phyloP scores from a whole-genome alignment of 2,113 vertebrate genomes.

The Brienomyrus longianalis region DNA sequence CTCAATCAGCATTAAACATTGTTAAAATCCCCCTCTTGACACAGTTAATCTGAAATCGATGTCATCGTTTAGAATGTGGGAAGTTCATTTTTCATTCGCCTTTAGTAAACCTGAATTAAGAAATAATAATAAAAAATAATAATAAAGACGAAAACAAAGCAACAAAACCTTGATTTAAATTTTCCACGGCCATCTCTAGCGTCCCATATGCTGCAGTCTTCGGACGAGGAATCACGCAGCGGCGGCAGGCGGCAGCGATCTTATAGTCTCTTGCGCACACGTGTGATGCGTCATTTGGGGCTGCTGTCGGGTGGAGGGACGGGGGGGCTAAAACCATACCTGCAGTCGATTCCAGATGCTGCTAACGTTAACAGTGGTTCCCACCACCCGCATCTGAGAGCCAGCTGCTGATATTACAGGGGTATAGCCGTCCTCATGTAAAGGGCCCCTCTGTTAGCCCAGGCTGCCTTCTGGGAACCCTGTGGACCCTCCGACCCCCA shows the following conservation, averaged over 20 bases:
- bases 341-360: not conserved
- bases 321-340: not conserved
- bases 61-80: not conserved
- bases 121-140: not conserved
- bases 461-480: conserved; percentile 14
- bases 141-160: not conserved
- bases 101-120: not conserved
- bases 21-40: not conserved
- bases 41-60: not conserved
- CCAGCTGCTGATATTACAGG: conserved; percentile 41
- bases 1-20: not conserved
- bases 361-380: not conserved
- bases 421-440: conserved; percentile 24
- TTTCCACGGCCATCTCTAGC: not conserved
- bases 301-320: not conserved
- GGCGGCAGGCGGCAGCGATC: not conserved
- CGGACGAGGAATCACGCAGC: not conserved
- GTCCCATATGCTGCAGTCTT: not conserved
- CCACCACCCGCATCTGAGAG: not conserved
- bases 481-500: conserved; percentile 21
- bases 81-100: not conserved
- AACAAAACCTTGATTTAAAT: not conserved
- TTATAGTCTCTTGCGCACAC: not conserved
- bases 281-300: not conserved
- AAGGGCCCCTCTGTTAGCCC: conserved; percentile 27